Conservation (phyloP, 2,113 vertebrate species). For the Narcine bancroftii region DNA sequence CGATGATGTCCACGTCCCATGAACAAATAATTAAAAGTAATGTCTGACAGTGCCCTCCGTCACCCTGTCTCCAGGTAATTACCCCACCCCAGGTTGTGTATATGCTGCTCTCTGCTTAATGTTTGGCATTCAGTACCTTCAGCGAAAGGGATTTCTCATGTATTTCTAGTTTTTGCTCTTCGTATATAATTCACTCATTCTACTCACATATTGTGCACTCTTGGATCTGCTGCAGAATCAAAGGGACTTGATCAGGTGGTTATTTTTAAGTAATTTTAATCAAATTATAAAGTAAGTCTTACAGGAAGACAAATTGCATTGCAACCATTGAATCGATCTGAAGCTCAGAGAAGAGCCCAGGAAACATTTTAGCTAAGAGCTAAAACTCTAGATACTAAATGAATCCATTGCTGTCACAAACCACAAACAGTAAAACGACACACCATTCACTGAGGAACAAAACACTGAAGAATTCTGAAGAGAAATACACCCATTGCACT, state of each 20-base stretch:
- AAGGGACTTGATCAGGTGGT: neutral
- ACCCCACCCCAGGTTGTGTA: no score
- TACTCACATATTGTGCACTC: neutral
- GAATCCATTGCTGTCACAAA: constrained; percentile 27
- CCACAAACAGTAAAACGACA: constrained; percentile 36
- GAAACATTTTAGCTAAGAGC: constrained; percentile 36
- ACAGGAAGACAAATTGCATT: constrained; percentile 38
- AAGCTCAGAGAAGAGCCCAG: constrained; percentile 13
- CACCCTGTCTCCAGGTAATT: no score
- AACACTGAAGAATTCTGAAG: constrained; percentile 8
- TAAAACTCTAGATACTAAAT: constrained; percentile 27
- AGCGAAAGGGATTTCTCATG: no score
- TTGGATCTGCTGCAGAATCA: neutral
- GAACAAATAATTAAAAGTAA: no score
- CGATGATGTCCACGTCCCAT: no score
- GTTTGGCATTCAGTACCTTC: no score
- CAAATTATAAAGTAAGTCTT: constrained; percentile 38
- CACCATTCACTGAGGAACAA: constrained; percentile 32
- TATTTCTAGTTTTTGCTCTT: no score
- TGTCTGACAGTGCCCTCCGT: no score
- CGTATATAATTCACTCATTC: no score
- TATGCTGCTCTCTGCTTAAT: no score
- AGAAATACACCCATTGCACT: constrained; percentile 34
- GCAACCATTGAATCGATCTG: constrained; percentile 37
- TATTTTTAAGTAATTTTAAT: constrained; percentile 20